A percentile compares a stretch with the other conserved stretches of the same genome.
Evolutionary conservation across 2,797 vertebrate species (phyloP).

Genomic region (Sebastes minor): DNA sequence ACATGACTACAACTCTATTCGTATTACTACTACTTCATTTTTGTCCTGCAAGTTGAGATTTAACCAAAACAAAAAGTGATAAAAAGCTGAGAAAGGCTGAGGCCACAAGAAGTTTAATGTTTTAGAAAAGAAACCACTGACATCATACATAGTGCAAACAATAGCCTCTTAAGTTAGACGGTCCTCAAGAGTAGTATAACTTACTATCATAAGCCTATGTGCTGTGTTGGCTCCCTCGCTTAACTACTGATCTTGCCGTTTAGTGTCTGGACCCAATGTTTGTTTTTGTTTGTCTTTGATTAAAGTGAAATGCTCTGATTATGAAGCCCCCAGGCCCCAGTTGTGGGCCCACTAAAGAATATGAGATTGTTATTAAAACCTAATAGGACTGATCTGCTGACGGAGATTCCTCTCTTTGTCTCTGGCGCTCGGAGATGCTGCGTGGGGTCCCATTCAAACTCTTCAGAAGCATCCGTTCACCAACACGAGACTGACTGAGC

Average conservation of each 20-base stretch:
- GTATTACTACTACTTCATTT: conserved; percentile 10
- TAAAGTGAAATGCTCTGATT: conserved; percentile 73
- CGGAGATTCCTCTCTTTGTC: conserved; percentile 58
- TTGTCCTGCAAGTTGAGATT: conserved; percentile 25
- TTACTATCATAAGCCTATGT: conserved; percentile 56
- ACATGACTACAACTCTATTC: neutral
- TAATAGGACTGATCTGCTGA: conserved; percentile 76
- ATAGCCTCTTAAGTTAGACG: conserved; percentile 40
- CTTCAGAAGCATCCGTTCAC: conserved; percentile 44
- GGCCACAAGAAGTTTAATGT: conserved; percentile 45
- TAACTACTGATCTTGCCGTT: conserved; percentile 61
- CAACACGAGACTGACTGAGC: conserved; percentile 38
- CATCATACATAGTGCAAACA: conserved; percentile 32
- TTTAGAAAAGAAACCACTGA: conserved; percentile 20
- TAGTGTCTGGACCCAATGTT: conserved; percentile 56
- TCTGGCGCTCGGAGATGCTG: conserved; percentile 53
- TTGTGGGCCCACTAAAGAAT: conserved; percentile 65
- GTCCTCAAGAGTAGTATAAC: conserved; percentile 62
- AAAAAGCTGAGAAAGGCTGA: conserved; percentile 35
- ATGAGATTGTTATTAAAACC: conserved; percentile 77
- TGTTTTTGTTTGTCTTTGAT: conserved; percentile 76
- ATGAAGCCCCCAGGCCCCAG: conserved; percentile 62
- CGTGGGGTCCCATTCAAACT: conserved; percentile 51
- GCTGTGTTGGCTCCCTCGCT: conserved; percentile 63
- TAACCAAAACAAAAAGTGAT: conserved; percentile 33